Base-by-base conservation (phyloP, 1,140 invertebrate species). In the Leptopilina boulardi region DNA sequence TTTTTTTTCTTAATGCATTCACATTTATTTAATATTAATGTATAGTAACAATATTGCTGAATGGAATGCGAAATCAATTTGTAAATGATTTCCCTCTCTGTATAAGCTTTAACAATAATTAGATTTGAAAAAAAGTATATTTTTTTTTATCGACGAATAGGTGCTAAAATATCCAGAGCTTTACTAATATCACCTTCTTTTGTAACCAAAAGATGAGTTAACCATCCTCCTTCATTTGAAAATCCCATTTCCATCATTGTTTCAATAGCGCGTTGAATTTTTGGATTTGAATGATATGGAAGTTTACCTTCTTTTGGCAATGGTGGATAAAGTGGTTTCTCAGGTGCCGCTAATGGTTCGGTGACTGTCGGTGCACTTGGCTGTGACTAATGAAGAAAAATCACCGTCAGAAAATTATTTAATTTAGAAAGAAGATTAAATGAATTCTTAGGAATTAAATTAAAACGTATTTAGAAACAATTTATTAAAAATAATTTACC, bases 161-260 rank as follows among this genome's bases (percentile, higher is more conserved):
- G 78, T 26, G 88, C 86, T 76, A 95, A 90, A 54, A 94, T 89
- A 80, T 97, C 95, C 66, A 97, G 87, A 34, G 94, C 94, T 76
- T 93, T 93, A 18, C 92, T 91, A 75, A 97, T 96, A 86, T 96
- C 93, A 9, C 95, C 95, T 77, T 95, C 85, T 74, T 93, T 93
- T 8, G 91, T 87, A 75, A 92, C 89, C 75, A 95, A 82, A 23
- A 94, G 87, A 75, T 91, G 87, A 42, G 92, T 91, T 1, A 94
- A 87, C 92, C 93, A 93, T 41, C 91, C 91, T 66, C 93, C 93
- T 75, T 96, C 94, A 85, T 96, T 95, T 70, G 92, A 93, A 88
- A 96, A 97, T 38, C 96, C 96, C 96, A 97, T 97, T 2, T 92
- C 88, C 85, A 94, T 91, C 95, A 97, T 96, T 54, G 93, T 91